phyloP scores from a whole-genome alignment of 2,113 vertebrate species.

The Pachycephala philippinensis region DNA sequence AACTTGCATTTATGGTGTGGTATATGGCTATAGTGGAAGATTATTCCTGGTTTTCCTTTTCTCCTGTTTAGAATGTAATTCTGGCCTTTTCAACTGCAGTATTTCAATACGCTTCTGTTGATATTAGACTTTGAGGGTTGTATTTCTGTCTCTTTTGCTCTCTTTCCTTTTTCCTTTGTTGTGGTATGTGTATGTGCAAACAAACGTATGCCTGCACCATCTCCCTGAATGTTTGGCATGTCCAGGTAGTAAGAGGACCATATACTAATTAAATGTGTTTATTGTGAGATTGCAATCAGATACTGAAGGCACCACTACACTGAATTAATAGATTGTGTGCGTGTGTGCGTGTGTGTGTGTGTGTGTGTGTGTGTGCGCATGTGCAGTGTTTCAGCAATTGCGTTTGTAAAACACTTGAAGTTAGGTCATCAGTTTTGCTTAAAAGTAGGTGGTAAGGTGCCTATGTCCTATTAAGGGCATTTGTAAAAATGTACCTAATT shows the following conservation, averaged over 20 bases:
- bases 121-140: neutral
- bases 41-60: neutral
- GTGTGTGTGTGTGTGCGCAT: too few species aligned
- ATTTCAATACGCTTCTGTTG: neutral
- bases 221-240: neutral
- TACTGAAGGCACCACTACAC: fast-evolving
- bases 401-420: neutral
- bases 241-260: neutral
- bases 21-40: neutral
- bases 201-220: fast-evolving
- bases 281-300: neutral
- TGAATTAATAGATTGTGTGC: neutral
- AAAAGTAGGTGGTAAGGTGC: neutral
- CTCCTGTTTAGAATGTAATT: neutral
- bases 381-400: neutral
- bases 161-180: neutral
- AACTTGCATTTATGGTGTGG: neutral
- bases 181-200: neutral
- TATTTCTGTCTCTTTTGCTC: neutral
- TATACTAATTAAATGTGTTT: neutral
- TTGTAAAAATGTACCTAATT: neutral
- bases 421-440: neutral
- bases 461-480: neutral
- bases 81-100: neutral
- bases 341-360: too few species aligned